phyloP scores from a whole-genome alignment of 2,888 invertebrate species.

The Orchesellides sinensis region DNA sequence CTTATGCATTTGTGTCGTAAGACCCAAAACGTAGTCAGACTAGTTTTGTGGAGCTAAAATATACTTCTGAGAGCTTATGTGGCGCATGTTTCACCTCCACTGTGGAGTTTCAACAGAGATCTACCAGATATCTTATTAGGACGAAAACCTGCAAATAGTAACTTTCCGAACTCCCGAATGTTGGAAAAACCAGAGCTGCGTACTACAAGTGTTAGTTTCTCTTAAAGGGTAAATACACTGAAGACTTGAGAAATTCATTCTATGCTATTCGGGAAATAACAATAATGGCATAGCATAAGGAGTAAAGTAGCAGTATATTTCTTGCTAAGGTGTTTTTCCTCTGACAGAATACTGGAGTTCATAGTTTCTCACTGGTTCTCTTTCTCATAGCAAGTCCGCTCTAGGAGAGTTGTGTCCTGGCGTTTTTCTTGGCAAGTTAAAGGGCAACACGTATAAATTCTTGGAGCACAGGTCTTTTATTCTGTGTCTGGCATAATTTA shows the following conservation, averaged over 20 bases:
- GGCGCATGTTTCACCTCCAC: conserved; percentile 45
- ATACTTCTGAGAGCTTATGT: conserved; percentile 61
- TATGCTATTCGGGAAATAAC: conserved; percentile 31
- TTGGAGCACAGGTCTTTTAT: conserved; percentile 19
- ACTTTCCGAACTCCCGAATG: conserved; percentile 64
- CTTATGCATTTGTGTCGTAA: conserved; percentile 47
- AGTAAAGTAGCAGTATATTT: conserved; percentile 39
- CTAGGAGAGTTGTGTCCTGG: conserved; percentile 32
- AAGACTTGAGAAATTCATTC: conserved; percentile 41
- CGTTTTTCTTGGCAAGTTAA: conserved; percentile 49
- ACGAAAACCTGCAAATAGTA: conserved; percentile 60
- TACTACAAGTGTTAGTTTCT: conserved; percentile 30
- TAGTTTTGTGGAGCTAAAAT: conserved; percentile 44
- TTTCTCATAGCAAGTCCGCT: conserved; percentile 58
- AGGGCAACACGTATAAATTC: conserved; percentile 53
- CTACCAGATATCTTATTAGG: conserved; percentile 40
- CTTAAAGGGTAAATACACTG: background rate
- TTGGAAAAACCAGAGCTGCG: conserved; percentile 62
- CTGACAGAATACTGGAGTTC: conserved; percentile 66
- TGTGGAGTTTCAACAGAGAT: conserved; percentile 21
- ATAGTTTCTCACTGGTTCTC: conserved; percentile 65
- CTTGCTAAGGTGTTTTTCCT: conserved; percentile 58
- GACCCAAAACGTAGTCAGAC: conserved; percentile 47
- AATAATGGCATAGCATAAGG: conserved; percentile 37
- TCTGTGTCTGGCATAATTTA: conserved; percentile 27